A percentile compares a stretch with the other conserved stretches of the same genome.
Conservation (phyloP, 2,888 invertebrate species). For the Tenthredo livida region DNA sequence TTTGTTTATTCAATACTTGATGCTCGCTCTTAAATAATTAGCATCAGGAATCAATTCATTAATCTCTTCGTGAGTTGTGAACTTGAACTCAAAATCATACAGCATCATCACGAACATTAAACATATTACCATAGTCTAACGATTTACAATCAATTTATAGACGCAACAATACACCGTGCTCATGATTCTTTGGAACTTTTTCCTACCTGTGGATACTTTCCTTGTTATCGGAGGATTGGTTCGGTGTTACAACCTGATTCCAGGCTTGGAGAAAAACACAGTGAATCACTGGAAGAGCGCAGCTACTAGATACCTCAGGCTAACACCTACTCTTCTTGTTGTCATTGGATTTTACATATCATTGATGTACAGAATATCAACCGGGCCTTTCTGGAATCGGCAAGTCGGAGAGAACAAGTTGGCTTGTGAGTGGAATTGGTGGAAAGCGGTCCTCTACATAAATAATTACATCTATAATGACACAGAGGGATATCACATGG, state of each 20-base stretch:
- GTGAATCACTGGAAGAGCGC: constrained; percentile 44
- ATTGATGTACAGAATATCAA: constrained; percentile 81
- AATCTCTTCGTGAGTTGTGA: background rate
- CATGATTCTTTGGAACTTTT: constrained; percentile 51
- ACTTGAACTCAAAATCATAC: background rate
- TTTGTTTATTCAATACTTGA: background rate
- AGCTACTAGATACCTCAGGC: constrained; percentile 72
- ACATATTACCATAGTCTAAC: background rate
- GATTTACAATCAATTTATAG: constrained; percentile 22
- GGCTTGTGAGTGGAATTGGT: constrained; percentile 82
- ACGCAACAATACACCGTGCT: constrained; percentile 39
- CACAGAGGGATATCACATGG: constrained; percentile 79
- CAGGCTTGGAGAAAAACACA: constrained; percentile 44
- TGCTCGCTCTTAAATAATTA: background rate
- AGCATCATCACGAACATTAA: background rate
- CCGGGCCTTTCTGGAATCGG: constrained; percentile 83
- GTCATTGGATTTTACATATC: constrained; percentile 82
- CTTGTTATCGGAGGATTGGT: constrained; percentile 52
- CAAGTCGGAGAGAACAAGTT: constrained; percentile 82
- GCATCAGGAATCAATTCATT: background rate
- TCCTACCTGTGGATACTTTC: constrained; percentile 51
- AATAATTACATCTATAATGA: constrained; percentile 83
- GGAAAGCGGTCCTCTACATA: constrained; percentile 82
- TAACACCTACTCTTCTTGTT: constrained; percentile 81
- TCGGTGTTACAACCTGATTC: constrained; percentile 45